Base-by-base conservation (phyloP, 2,888 invertebrate species). In the Lingula anatina region DNA sequence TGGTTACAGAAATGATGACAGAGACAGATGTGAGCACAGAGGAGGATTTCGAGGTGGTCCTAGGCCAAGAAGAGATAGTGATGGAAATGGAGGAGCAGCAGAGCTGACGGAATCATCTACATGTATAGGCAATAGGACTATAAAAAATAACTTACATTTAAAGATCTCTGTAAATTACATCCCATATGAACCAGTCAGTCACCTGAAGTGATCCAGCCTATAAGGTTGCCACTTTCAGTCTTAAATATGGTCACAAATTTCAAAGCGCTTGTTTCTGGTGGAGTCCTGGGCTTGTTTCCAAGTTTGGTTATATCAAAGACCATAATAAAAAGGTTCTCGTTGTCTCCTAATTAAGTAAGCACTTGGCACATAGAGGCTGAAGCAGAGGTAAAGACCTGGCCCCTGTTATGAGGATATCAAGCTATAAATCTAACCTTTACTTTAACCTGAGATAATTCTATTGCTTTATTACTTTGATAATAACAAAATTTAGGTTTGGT, bases 31-130 rank as follows among this genome's bases (percentile, higher is more conserved):
- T 20, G 31, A 41, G 7, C 24, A 35, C 2, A 38, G 41, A 18
- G 31, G 48, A 38, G 44, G 53, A 7, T 31, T 39, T 23, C 35
- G 49, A 39, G 53, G 49, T 36, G 52, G 55, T 23, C 47, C 52
- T 24, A 53, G 66, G 20, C 56, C 53, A 28, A 47, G 65, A 47
- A 57, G 64, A 23, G 63, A 66, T 40, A 64, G 69, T 50, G 67
- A 65, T 23, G 62, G 64, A 3, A 49, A 38, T 37, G 36, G 36
- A 25, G n/a, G n/a, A n/a, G 47, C 44, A 21, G 53, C 57, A 25
- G 64, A 68, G 40, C 61, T 70, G 37, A 55, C 68, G 48, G 75
- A 75, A 62, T 65, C 71, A 5, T 70, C 73, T 36, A 70, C 73
- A 55, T 73, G 74, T 73, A 41, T n/a, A n/a, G n/a, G n/a, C n/a